These are phyloP conservation scores for Cyanoramphus novaezelandiae DNA, from an alignment of 2,113 vertebrate genomes.

Conservation along the genomic window DNA sequence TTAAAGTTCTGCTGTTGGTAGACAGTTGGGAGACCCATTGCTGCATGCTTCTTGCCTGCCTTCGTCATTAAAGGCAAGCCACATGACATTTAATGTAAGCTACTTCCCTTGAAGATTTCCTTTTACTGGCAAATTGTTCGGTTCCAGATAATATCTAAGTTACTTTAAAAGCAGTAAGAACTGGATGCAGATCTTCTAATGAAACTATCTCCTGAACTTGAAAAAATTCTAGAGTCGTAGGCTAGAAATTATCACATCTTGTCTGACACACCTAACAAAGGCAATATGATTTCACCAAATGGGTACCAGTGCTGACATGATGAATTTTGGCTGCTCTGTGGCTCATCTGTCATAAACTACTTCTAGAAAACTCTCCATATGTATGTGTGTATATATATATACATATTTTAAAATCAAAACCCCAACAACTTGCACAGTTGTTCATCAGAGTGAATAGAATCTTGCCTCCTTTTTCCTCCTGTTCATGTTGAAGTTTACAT, in stretches of 20 bases:
- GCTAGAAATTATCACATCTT: rapidly evolving
- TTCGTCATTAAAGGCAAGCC: background rate
- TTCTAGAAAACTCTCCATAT: background rate
- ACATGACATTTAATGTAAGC: background rate
- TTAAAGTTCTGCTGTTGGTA: background rate
- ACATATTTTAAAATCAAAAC: background rate
- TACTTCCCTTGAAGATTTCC: background rate
- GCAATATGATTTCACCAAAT: background rate
- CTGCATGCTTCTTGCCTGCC: background rate
- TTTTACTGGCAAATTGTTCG: background rate
- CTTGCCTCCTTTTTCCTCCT: background rate
- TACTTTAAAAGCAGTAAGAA: background rate
- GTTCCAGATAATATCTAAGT: background rate
- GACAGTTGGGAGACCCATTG: background rate
- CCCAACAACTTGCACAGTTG: background rate
- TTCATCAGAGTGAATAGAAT: background rate
- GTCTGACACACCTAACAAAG: background rate
- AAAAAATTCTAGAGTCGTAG: background rate
- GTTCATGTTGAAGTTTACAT: background rate
- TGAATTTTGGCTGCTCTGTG: background rate
- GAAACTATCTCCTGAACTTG: background rate
- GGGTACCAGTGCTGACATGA: background rate
- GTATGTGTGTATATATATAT: background rate
- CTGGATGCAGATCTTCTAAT: background rate
- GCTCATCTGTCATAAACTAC: background rate